Evolutionary conservation across 2,113 vertebrate genomes (phyloP).

Genomic region (Tragelaphus imberbis): DNA sequence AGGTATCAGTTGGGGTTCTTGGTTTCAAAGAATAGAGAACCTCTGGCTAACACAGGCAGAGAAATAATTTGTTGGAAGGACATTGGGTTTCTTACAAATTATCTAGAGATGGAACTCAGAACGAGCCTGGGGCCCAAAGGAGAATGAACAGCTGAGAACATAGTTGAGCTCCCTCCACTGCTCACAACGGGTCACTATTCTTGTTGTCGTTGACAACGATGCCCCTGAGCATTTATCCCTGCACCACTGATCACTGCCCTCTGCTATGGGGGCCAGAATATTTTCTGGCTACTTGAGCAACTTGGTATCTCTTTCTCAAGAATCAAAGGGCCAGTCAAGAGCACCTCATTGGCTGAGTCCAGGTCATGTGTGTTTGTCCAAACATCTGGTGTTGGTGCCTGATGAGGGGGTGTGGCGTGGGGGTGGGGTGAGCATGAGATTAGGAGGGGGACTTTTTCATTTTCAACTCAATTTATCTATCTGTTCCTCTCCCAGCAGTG

Average conservation of each 20-base stretch:
- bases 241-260: not conserved
- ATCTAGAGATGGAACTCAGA: not conserved
- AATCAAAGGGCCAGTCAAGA: not conserved
- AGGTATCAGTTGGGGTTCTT: not conserved
- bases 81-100: not conserved
- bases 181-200: not conserved
- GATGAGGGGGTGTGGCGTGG: not conserved
- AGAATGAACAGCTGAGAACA: not conserved
- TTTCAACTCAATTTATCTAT: not conserved
- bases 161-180: not conserved
- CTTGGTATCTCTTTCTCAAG: not conserved
- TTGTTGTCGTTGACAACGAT: not conserved
- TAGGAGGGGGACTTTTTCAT: not conserved
- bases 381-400: not conserved
- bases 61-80: slow-evolving; percentile 6
- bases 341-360: not conserved
- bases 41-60: not conserved
- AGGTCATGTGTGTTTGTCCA: not conserved
- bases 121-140: not conserved
- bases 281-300: not conserved
- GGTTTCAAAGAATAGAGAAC: slow-evolving; percentile 17
- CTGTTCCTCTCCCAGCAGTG: not conserved
- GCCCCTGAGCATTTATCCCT: not conserved
- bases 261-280: not conserved
- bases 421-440: not conserved